phyloP scores from a whole-genome alignment of 2,113 vertebrate species.

The Tringa solitaria region DNA sequence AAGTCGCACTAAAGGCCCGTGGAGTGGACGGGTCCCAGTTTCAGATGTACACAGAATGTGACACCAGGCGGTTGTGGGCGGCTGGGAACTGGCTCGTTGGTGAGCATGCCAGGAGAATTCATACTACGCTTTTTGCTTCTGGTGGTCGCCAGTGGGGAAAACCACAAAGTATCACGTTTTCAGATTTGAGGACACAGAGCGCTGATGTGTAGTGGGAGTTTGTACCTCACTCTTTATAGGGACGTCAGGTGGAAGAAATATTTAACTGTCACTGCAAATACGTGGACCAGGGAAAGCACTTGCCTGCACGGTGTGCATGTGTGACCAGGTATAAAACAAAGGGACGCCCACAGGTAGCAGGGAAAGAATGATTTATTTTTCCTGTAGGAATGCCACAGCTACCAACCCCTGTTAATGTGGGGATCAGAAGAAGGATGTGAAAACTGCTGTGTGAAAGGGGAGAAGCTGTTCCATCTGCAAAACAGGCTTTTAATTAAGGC shows the following conservation, averaged over 20 bases:
- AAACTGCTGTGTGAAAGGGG: not conserved
- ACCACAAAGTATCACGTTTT: not conserved
- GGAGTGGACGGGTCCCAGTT: not conserved
- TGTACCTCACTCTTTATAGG: not conserved
- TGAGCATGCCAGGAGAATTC: not conserved
- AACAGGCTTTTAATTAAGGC: not conserved
- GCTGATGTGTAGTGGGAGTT: not conserved
- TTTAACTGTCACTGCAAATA: not conserved
- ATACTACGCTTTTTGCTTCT: not conserved
- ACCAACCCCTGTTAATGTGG: not conserved
- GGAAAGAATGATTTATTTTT: not conserved
- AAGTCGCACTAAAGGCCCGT: rapidly evolving
- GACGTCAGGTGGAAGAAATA: not conserved
- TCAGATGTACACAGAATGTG: not conserved
- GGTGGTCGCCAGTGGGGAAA: not conserved
- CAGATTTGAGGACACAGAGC: not conserved
- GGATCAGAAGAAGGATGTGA: not conserved
- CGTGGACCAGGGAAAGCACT: not conserved
- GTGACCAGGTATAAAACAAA: not conserved
- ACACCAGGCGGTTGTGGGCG: not conserved
- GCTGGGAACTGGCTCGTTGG: not conserved
- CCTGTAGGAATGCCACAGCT: not conserved
- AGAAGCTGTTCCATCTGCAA: not conserved
- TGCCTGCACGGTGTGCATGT: not conserved
- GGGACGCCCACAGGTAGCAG: not conserved